Percentiles rank a stretch among this genome's conserved stretches.
Conservation (phyloP, 2,888 invertebrate genomes). For the Synergus gifuensis region DNA sequence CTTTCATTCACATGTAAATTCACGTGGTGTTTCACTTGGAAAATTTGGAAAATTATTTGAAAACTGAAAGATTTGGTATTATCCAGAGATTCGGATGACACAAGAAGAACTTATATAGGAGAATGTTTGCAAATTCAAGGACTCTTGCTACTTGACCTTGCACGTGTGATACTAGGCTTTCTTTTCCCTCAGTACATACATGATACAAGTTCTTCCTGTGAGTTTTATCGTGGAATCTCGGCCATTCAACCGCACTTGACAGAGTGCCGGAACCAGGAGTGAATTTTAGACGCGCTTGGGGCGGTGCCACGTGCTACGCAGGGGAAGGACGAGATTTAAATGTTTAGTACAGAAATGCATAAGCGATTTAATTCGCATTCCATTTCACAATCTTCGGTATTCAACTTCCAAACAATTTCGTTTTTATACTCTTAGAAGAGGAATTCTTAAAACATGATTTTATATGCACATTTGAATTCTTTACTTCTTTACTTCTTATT, state of each 20-base stretch:
- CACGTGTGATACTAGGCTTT: conserved; percentile 23
- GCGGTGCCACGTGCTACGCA: conserved; percentile 34
- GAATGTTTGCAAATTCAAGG: conserved; percentile 40
- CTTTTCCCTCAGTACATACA: conserved; percentile 31
- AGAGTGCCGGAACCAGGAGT: conserved; percentile 45
- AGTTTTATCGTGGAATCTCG: conserved; percentile 40
- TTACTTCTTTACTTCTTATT: not conserved
- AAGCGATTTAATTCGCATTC: not conserved
- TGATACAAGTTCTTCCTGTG: conserved; percentile 29
- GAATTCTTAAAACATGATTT: not conserved
- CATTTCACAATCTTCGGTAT: not conserved
- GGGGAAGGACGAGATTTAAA: conserved; percentile 28
- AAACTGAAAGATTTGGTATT: too few species aligned
- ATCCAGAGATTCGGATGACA: too few species aligned
- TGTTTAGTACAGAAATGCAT: conserved; percentile 21
- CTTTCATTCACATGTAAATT: too few species aligned
- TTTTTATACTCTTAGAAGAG: not conserved
- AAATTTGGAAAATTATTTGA: too few species aligned
- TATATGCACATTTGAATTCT: not conserved
- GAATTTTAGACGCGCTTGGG: conserved; percentile 40
- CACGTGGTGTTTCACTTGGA: too few species aligned
- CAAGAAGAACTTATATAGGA: not conserved
- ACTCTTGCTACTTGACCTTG: conserved; percentile 35
- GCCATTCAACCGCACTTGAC: conserved; percentile 44
- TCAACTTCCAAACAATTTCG: not conserved